Conservation (phyloP, 1,140 invertebrate species). For the Psilanteris sp. region DNA sequence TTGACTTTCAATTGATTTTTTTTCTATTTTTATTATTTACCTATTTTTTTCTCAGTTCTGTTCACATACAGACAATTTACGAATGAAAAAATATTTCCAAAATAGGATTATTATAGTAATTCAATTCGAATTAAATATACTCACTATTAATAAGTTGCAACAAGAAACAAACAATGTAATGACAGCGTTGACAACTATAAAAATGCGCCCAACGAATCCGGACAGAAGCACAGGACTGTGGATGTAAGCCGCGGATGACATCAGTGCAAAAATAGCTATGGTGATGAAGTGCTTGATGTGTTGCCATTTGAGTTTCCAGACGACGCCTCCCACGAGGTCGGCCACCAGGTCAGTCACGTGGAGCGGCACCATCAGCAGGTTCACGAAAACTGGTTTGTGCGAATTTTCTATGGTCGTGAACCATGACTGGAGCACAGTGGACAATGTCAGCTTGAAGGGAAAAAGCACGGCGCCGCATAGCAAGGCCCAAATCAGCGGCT, state of each 20-base stretch:
- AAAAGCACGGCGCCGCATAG: constrained; percentile 94
- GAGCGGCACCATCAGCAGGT: constrained; percentile 87
- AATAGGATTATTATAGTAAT: no score
- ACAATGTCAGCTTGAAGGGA: constrained; percentile 90
- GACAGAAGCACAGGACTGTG: constrained; percentile 82
- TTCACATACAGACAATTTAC: no score
- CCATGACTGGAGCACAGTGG: constrained; percentile 86
- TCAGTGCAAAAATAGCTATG: constrained; percentile 63
- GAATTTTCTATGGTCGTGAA: constrained; percentile 83
- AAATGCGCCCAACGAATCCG: constrained; percentile 76
- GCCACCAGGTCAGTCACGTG: constrained; percentile 85
- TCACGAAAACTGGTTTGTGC: constrained; percentile 83
- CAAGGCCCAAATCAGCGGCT: constrained; percentile 95
- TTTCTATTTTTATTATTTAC: no score
- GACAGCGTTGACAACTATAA: constrained; percentile 72
- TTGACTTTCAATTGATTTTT: no score
- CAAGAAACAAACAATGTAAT: constrained; percentile 77
- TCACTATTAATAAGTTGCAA: constrained; percentile 79
- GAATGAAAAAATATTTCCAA: no score
- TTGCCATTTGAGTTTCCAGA: constrained; percentile 74
- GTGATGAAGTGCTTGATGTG: constrained; percentile 82
- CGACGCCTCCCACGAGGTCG: constrained; percentile 84
- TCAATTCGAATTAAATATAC: no score
- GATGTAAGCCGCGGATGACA: constrained; percentile 69
- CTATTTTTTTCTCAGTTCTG: no score